Evolutionary conservation across 1,140 invertebrate genomes (phyloP).

Genomic region (Drosophila nikananu): DNA sequence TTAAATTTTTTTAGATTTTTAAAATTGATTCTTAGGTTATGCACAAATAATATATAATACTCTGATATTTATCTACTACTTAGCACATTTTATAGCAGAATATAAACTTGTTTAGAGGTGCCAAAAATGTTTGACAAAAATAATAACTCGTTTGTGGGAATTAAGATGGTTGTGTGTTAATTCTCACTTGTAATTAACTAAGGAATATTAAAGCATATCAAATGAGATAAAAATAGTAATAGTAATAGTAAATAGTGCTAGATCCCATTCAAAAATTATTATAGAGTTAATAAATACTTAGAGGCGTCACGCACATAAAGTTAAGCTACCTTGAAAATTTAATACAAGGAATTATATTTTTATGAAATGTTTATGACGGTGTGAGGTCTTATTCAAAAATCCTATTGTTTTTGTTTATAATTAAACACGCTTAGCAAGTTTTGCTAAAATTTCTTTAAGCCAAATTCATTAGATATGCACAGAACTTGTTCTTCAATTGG

Average conservation of each 20-base stretch:
- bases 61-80: neutral
- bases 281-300: neutral
- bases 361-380: slow-evolving; percentile 8
- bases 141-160: slow-evolving; percentile 11
- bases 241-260: slow-evolving; percentile 1
- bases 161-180: neutral
- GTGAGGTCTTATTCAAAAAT: neutral
- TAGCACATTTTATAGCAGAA: neutral
- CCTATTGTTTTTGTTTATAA: slow-evolving; percentile 24
- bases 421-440: slow-evolving; percentile 6
- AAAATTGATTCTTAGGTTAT: neutral
- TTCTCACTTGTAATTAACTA: neutral
- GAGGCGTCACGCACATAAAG: slow-evolving; percentile 7
- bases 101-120: slow-evolving; percentile 7
- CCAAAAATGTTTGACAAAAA: slow-evolving; percentile 9
- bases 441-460: neutral
- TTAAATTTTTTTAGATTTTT: neutral
- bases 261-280: neutral
- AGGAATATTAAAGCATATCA: neutral
- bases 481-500: slow-evolving; percentile 14
- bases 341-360: neutral
- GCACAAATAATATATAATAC: neutral
- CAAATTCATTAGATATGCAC: slow-evolving; percentile 7
- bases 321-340: neutral
- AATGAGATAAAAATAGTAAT: neutral